Percentiles rank a stretch among this genome's conserved stretches.
Conservation (phyloP, 53 echinoderm and acorn worm species). For the Echinarachnius parma region DNA sequence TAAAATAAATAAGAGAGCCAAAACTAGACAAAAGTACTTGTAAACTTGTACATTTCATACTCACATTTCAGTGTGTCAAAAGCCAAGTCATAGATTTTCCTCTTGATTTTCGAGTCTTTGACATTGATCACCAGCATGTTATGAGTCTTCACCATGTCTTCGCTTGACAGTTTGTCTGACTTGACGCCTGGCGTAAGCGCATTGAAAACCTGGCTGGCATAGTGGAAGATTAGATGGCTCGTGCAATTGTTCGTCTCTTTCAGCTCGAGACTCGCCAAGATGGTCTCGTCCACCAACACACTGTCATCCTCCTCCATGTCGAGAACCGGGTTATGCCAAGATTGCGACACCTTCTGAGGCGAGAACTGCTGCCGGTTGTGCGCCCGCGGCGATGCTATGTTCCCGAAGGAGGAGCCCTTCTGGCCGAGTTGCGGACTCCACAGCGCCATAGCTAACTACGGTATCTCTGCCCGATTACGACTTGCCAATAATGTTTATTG, state of each 20-base stretch:
- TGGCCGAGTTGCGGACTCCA: constrained; percentile 47
- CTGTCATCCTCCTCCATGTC: constrained; percentile 27
- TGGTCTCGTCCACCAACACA: constrained; percentile 26
- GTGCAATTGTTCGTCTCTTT: constrained; percentile 27
- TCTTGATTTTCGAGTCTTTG: constrained; percentile 68
- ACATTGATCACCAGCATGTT: constrained; percentile 62
- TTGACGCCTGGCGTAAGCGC: constrained; percentile 75
- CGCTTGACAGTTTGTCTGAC: constrained; percentile 63
- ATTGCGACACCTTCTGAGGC: constrained; percentile 39
- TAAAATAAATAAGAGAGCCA: not conserved
- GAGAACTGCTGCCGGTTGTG: constrained; percentile 45
- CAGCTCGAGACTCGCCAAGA: constrained; percentile 30
- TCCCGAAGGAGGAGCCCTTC: constrained; percentile 45
- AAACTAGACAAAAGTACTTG: not conserved
- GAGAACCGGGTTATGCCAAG: constrained; percentile 21
- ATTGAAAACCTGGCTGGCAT: constrained; percentile 79
- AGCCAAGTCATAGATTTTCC: constrained; percentile 90
- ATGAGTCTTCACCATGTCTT: constrained; percentile 33
- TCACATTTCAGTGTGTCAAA: constrained; percentile 97
- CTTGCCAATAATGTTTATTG: constrained; percentile 2
- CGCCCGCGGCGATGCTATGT: constrained; percentile 14
- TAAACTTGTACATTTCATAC: constrained; percentile 23
- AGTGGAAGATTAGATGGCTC: constrained; percentile 76
- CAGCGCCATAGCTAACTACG: constrained; percentile 33
- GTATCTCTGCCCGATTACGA: not conserved